These are phyloP conservation scores for Thunnus maccoyii DNA, from an alignment of 2,113 vertebrate species.

Conservation along the genomic window DNA sequence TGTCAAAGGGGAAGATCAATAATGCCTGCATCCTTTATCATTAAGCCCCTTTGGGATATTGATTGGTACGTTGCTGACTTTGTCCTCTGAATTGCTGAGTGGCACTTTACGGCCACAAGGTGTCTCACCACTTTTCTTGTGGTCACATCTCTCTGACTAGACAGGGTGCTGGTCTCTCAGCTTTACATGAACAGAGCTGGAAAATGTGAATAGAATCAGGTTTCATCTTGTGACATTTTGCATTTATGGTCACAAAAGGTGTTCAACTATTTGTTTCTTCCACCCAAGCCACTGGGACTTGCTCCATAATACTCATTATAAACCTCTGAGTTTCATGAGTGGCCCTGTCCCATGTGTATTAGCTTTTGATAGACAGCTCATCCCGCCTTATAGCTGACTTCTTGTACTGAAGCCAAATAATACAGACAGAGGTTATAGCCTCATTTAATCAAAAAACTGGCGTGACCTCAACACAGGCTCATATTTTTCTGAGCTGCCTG, in stretches of 20 bases:
- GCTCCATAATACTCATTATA: background rate
- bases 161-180: constrained; percentile 15
- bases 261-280: background rate
- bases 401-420: background rate
- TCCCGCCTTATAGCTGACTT: background rate
- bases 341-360: background rate
- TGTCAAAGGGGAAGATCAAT: constrained; percentile 58
- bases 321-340: background rate
- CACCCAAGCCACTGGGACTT: background rate
- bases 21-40: constrained; percentile 43
- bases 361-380: constrained; percentile 14
- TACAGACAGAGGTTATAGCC: constrained; percentile 29
- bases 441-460: constrained; percentile 49
- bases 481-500: constrained; percentile 66
- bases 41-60: constrained; percentile 60
- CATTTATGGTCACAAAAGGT: background rate
- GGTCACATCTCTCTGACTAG: constrained; percentile 37
- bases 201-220: constrained; percentile 9
- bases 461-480: constrained; percentile 61
- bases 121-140: constrained; percentile 61
- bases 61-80: constrained; percentile 59
- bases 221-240: constrained; percentile 5
- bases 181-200: constrained; percentile 8
- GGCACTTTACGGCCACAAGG: constrained; percentile 76
- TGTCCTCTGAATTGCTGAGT: constrained; percentile 62